Base-by-base conservation (phyloP, 2,113 vertebrate species). In the Bufo gargarizans region DNA sequence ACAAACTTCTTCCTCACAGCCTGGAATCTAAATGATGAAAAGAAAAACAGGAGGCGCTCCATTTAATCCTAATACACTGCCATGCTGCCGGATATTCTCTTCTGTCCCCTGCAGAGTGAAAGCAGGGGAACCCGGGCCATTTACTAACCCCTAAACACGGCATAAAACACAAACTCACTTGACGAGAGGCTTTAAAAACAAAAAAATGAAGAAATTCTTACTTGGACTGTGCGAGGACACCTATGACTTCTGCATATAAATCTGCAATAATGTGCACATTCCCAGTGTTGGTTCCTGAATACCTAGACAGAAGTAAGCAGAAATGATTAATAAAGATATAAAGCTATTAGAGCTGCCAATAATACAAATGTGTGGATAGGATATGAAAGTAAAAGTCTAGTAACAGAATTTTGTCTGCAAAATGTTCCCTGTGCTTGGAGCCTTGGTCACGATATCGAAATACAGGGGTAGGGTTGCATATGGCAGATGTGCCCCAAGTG, bases 261-360 rank as follows among this genome's bases (percentile, higher is more conserved):
- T 99, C 98, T 91, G 98, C 98, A 91, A 99, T 99, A 95, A 99
- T 96, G 94, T 99, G 98, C 91, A 99, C 98, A 84, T 99, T 99
- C 92, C 97, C 97, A 94, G 97, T 99, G 96, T 99, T 99, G 93
- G 98, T 98, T 94, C 97, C 98, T 92, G 97, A 98, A 96, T 98
- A 99, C 93, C 98, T 99, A 90, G 87, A 90, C 47, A 79, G 80
- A 80, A 4, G 6, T 69, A 16, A 4, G 3, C 20, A 43, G 20
- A 55, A 43, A 16, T 13, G n/a, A 56, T 79, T 13, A 58, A 33
- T 13, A 43, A 16, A 43, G n/a, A 58, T 3, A 17, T 77, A 12
- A 1, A 5, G 7, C 10, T 53, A 20, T 53, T 33, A 2, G 53
- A 55, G 13, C 50, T 33, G 43, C 71, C 13, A 76, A 50, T 1